Conservation (phyloP, 2,797 vertebrate genomes). For the Simalia tracyae region DNA sequence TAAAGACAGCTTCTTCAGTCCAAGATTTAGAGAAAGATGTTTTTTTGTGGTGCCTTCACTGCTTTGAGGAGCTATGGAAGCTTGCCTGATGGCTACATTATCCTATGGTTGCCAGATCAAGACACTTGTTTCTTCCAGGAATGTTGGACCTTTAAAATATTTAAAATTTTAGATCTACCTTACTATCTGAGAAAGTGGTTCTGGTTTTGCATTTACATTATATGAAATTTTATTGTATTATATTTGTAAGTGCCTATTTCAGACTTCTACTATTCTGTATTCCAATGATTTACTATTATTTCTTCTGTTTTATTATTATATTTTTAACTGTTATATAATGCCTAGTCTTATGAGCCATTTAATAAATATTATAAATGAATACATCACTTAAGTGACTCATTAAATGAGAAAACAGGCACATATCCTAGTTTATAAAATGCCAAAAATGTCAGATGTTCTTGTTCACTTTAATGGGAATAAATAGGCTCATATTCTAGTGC, state of each 20-base stretch:
- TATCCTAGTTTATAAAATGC: not conserved
- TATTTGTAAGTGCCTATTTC: not conserved
- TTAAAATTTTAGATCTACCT: not conserved
- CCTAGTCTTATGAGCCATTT: not conserved
- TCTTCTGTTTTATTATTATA: not conserved
- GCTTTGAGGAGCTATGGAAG: not conserved
- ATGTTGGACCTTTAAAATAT: not conserved
- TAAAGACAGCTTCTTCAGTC: not conserved
- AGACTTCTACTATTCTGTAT: not conserved
- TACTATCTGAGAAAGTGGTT: not conserved
- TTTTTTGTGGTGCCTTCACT: not conserved
- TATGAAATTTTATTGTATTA: not conserved
- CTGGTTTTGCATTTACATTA: not conserved
- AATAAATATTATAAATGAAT: not conserved
- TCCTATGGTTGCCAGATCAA: not conserved
- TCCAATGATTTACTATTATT: not conserved
- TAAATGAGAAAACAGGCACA: not conserved
- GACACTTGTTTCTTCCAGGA: not conserved
- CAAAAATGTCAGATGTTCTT: not conserved
- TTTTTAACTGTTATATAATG: not conserved
- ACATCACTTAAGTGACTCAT: not conserved
- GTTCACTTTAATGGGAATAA: not conserved
- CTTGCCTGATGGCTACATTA: not conserved
- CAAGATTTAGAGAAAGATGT: not conserved
- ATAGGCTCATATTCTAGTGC: not conserved